phyloP scores from a whole-genome alignment of 2,113 vertebrate genomes.

The Passer domesticus region DNA sequence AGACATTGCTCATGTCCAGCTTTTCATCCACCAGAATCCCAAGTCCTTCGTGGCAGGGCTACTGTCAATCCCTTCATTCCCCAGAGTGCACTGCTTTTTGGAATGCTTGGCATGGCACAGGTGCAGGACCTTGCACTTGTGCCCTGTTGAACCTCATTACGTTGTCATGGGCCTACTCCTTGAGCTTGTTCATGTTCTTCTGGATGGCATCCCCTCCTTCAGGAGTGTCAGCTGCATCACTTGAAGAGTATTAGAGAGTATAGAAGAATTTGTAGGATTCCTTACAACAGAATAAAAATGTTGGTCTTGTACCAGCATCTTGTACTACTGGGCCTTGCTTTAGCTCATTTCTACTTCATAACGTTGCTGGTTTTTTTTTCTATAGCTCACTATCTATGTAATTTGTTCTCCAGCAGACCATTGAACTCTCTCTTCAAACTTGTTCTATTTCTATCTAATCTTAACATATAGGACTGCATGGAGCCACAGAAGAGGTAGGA shows the following conservation, averaged over 20 bases:
- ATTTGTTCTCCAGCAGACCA: background rate
- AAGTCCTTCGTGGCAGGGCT: background rate
- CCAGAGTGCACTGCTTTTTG: background rate
- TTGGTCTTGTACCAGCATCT: background rate
- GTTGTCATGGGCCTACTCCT: background rate
- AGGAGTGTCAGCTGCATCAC: background rate
- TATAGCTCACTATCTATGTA: background rate
- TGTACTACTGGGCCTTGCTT: background rate
- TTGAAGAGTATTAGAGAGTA: background rate
- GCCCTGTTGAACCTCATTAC: background rate
- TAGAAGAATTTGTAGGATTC: background rate
- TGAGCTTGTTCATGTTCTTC: background rate
- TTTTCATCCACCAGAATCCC: background rate
- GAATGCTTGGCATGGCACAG: background rate
- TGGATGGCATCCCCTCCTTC: background rate
- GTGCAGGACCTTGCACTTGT: background rate
- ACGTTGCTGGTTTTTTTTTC: rapidly evolving
- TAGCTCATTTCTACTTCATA: background rate
- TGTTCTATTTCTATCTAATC: background rate
- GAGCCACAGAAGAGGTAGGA: background rate
- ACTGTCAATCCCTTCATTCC: background rate
- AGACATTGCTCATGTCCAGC: background rate
- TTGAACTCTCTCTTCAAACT: background rate
- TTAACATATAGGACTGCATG: background rate
- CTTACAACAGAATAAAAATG: background rate